Evolutionary conservation across 1,140 invertebrate species (phyloP).

Genomic region (Drosophila bocqueti): DNA sequence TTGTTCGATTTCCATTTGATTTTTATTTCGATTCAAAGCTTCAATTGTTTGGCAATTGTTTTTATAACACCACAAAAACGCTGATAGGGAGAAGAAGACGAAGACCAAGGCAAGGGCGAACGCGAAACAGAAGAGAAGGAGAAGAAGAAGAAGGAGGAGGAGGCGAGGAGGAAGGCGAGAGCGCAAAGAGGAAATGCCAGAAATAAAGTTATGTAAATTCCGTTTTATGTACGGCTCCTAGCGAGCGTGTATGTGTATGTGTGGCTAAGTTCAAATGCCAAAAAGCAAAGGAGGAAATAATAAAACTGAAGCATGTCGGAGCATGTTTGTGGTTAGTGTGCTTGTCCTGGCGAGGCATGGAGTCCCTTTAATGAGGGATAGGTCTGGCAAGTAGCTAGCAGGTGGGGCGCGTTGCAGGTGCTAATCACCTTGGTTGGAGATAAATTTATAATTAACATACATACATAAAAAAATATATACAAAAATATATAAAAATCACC

Average conservation of each 20-base stretch:
- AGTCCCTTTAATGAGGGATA: slow-evolving; percentile 10
- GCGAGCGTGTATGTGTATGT: slow-evolving; percentile 2
- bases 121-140: background rate
- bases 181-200: slow-evolving; percentile 70
- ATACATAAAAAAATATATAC: background rate
- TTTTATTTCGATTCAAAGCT: slow-evolving; percentile 56
- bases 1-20: slow-evolving; percentile 44
- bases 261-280: slow-evolving; percentile 52
- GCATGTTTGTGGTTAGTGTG: slow-evolving; percentile 38
- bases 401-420: background rate
- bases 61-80: slow-evolving; percentile 70
- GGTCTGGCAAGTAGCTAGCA: slow-evolving; percentile 7
- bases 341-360: background rate
- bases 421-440: background rate
- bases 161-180: background rate
- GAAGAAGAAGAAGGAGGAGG: slow-evolving; percentile 11
- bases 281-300: slow-evolving; percentile 68
- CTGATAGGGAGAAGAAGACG: slow-evolving; percentile 8
- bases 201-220: slow-evolving; percentile 82
- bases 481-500: background rate
- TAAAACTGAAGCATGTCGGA: slow-evolving; percentile 62
- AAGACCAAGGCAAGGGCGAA: background rate
- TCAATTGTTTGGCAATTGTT: slow-evolving; percentile 75
- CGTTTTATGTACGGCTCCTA: slow-evolving; percentile 40
- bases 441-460: background rate